These are phyloP conservation scores for Anthoscopus minutus DNA, from an alignment of 2,113 vertebrate species.

Conservation along the genomic window DNA sequence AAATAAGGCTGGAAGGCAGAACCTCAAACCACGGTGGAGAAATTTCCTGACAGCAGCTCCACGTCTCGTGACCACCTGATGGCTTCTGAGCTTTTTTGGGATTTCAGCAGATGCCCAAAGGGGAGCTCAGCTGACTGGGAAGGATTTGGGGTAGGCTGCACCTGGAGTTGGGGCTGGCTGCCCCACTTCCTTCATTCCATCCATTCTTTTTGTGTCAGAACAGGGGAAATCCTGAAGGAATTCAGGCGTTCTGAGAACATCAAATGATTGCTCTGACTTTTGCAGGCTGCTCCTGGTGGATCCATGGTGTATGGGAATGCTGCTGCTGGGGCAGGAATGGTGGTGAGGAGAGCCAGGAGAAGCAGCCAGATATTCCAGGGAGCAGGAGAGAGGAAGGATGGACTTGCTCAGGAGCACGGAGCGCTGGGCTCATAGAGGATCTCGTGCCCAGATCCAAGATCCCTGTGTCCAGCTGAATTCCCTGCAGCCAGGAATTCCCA, in stretches of 20 bases:
- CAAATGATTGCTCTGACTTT: neutral
- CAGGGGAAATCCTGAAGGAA: neutral
- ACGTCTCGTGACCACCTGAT: conserved; percentile 28
- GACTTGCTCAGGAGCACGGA: accelerated
- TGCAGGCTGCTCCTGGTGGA: neutral
- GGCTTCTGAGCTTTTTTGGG: neutral
- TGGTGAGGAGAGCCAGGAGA: neutral
- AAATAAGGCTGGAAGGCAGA: conserved; percentile 37
- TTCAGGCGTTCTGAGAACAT: neutral
- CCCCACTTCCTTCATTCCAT: neutral
- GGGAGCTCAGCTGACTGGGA: neutral
- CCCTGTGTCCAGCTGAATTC: neutral
- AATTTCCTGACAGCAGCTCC: neutral
- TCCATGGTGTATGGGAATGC: accelerated
- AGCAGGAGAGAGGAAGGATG: neutral
- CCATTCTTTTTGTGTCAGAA: neutral
- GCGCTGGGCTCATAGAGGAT: accelerated
- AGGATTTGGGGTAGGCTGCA: neutral
- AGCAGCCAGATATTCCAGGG: neutral
- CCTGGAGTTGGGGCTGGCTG: neutral
- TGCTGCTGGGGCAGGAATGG: neutral
- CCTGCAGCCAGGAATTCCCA: neutral
- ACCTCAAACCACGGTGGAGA: conserved; percentile 53
- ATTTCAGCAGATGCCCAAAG: neutral
- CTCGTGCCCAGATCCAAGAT: neutral